Evolutionary conservation across 1,140 invertebrate genomes (phyloP), one percentile per base, ranked within the genome.

Genomic region (Drosophila mauritiana): DNA sequence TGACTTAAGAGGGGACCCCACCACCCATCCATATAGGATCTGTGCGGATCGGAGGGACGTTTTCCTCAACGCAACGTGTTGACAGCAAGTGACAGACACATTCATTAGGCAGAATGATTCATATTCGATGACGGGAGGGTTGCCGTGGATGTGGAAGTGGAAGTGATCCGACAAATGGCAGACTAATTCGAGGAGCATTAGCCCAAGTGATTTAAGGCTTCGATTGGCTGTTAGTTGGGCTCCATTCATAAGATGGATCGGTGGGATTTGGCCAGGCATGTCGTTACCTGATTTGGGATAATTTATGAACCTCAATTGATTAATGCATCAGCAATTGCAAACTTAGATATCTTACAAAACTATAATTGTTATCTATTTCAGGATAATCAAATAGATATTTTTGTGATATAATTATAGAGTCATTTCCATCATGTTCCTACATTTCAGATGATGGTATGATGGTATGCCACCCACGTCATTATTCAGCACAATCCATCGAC

Each of bases 1-100:
- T 42, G 62, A 70, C 51, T 31, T 77, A 37, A 42, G 48, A 46
- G 39, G 15, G 45, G 22, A 22, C 45, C 3, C n/a, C 15, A 42
- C 15, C 40, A 42, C 15, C n/a, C 15, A 40, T 20, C 42, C 4
- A 61, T 46, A 34, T 27, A 11, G 25, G 40, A 68, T 70, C 39
- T 39, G 12, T 48, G 53, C 40, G 51, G 25, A 27, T 52, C 34
- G 39, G 51, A 37, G 73, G 73, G 73, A 43, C 54, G 20, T 69
- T 31, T 52, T 40, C 61, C 58, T 78, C 61, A 68, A 22, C 20
- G 84, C 76, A 84, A 80, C 84, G 84, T 90, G 84, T 89, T 89
- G 84, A 89, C 84, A 89, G 84, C 84, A 58, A 84, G 83, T 88
- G 84, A 88, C 85, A 89, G 84, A 89, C 85, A 89, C 77, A 84